Percentiles rank a stretch among this genome's conserved stretches.
These are phyloP conservation scores for Ophion ellenae DNA, from an alignment of 2,888 invertebrate genomes.

Conservation along the genomic window DNA sequence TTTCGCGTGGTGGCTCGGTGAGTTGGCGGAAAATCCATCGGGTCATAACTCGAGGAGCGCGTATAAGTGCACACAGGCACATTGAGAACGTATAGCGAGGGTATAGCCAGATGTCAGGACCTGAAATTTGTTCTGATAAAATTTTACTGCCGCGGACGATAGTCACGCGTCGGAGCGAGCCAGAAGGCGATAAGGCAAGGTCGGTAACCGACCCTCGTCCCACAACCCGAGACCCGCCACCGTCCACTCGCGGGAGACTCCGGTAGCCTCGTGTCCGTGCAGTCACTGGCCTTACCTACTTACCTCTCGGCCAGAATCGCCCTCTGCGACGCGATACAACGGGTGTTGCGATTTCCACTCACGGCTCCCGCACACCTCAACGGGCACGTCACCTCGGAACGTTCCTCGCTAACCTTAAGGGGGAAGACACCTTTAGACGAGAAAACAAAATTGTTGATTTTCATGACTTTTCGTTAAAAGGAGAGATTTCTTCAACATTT, in stretches of 20 bases:
- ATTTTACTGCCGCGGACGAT: constrained; percentile 73
- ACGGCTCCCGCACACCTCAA: too few relatives aligned
- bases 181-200: constrained; percentile 73
- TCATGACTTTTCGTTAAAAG: too few relatives aligned
- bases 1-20: background rate
- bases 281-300: constrained; percentile 66
- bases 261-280: constrained; percentile 51
- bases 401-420: too few relatives aligned
- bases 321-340: constrained; percentile 8
- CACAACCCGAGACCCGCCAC: constrained; percentile 54
- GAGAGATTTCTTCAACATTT: too few relatives aligned
- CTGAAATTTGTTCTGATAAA: constrained; percentile 73
- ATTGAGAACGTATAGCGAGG: background rate
- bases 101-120: constrained; percentile 66
- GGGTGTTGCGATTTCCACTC: constrained; percentile 28
- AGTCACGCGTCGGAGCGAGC: constrained; percentile 72
- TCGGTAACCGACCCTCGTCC: constrained; percentile 73
- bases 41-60: constrained; percentile 16
- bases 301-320: constrained; percentile 56
- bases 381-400: too few relatives aligned
- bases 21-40: constrained; percentile 12
- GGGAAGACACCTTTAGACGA: too few relatives aligned
- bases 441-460: too few relatives aligned
- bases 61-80: background rate
- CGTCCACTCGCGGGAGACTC: constrained; percentile 16